Conservation (phyloP, 2,888 invertebrate species). For the Bimastos eiseni region DNA sequence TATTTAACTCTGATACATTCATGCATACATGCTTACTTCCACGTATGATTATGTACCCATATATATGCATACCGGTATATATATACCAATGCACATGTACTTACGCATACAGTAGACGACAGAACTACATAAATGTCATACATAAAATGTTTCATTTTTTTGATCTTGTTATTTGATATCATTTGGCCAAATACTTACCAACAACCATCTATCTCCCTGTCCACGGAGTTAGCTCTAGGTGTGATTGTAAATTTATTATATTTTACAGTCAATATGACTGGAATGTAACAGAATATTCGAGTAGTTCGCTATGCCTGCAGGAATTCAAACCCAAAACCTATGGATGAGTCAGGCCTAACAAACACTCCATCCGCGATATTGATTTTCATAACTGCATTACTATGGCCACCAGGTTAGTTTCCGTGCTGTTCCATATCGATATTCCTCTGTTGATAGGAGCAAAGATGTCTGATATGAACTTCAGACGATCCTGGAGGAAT, state of each 20-base stretch:
- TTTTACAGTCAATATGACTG: neutral
- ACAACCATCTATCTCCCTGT: neutral
- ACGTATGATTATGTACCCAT: no score
- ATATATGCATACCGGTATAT: no score
- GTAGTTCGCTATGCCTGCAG: neutral
- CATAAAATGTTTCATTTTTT: neutral
- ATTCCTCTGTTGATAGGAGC: neutral
- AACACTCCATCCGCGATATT: neutral
- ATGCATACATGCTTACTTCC: no score
- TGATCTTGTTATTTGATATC: neutral
- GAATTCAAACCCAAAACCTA: neutral
- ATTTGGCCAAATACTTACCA: neutral
- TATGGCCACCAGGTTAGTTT: neutral
- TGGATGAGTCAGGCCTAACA: neutral
- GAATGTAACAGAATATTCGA: neutral
- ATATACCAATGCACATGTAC: neutral
- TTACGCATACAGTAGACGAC: no score
- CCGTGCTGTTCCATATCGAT: neutral
- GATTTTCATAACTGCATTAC: neutral
- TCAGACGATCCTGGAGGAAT: neutral
- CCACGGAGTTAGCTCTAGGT: neutral
- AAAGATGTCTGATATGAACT: conserved; percentile 6
- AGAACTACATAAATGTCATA: no score
- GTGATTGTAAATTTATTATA: neutral
- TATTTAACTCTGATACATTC: no score